Conservation (phyloP, 1,140 invertebrate species). For the Heliothis virescens region DNA sequence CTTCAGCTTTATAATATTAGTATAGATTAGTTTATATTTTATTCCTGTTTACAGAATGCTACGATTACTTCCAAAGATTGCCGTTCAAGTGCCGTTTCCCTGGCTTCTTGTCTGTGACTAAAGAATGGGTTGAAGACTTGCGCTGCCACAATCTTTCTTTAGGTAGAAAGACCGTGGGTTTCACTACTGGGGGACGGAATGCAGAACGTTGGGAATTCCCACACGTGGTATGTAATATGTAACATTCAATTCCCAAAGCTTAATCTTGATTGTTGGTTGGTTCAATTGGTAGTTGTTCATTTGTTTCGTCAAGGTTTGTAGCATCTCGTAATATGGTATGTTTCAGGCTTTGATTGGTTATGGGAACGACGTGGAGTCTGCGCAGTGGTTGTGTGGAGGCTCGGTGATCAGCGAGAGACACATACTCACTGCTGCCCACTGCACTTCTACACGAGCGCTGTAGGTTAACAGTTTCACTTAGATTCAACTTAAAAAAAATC, state of each 20-base stretch:
- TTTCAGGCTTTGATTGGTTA: constrained; percentile 61
- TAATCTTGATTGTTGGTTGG: too few species aligned
- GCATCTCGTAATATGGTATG: neutral
- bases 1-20: too few species aligned
- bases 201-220: constrained; percentile 28
- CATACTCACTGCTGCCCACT: constrained; percentile 87
- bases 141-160: neutral
- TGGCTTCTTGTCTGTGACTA: neutral
- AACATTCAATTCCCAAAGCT: neutral
- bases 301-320: neutral
- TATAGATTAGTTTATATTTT: too few species aligned
- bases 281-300: too few species aligned
- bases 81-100: constrained; percentile 57
- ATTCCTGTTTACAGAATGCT: constrained; percentile 58
- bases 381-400: constrained; percentile 60
- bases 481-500: too few species aligned
- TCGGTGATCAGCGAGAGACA: constrained; percentile 66
- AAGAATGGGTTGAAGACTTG: neutral
- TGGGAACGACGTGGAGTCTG: constrained; percentile 36
- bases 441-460: constrained; percentile 52
- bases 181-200: neutral
- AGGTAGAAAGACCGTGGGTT: neutral
- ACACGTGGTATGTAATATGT: neutral
- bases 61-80: constrained; percentile 61
- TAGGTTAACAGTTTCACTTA: neutral